Base-by-base conservation (phyloP, 2,888 invertebrate genomes). In the Protodeltote pygarga region DNA sequence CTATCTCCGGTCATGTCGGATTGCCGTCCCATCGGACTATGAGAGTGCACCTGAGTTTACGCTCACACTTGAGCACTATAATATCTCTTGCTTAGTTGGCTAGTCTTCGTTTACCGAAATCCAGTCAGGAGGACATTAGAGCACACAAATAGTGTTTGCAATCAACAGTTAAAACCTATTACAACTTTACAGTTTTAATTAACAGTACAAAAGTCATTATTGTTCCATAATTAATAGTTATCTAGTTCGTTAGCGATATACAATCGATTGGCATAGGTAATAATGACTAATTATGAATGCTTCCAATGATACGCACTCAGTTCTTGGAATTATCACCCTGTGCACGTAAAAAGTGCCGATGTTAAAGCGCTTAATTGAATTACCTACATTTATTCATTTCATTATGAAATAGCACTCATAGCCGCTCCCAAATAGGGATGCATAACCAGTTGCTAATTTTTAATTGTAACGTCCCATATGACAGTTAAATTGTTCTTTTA, bases 351-450 rank as follows among this genome's bases (percentile, higher is more conserved):
- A 60, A 53, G 46, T 51, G 40, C 21, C 16, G 24, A 33, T 16
- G 19, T 5, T 39, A 59, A 63, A 53, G 44, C 46, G 38, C 29
- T 37, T 64, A 71, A 67, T 67, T 60, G 53, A 55, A 60, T 67
- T 52, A 38, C 66, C 50, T 66, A 51, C 65, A 64, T 68, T 68
- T 71, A 64, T 60, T 71, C 51, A 68, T 65, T 65, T 54, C 49
- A 71, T 68, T 64, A 60, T 35, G 38, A 46, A 64, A 59, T 64
- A 55, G 52, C 65, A 34, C 47, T 52, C 55, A 41, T 44, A 44
- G 52, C 44, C 53, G 37, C 61, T 42, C 38, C 54, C 42, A 55
- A 61, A 61, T 53, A 68, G 11, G 58, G 55, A 19, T 23, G 29
- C 40, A 31, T 41, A 38, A 35, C 41, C 31, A 14, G 48, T 49